These are phyloP conservation scores for Oxytorus armatus DNA, from an alignment of 2,888 invertebrate species.

Conservation along the genomic window DNA sequence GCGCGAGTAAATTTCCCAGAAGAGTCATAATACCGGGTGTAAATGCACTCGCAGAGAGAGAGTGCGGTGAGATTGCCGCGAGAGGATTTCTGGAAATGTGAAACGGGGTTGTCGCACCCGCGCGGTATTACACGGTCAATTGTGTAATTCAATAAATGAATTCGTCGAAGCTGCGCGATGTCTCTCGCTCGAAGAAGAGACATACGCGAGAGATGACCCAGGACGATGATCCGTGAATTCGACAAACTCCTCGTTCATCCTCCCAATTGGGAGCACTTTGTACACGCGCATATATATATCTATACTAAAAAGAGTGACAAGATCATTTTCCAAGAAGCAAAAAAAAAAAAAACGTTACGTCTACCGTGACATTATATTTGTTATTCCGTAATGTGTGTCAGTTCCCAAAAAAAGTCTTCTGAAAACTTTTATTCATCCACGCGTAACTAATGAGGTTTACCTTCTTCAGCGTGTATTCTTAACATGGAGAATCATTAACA, in stretches of 20 bases:
- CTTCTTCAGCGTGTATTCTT: no score
- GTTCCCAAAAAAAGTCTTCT: no score
- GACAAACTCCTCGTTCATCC: constrained; percentile 48
- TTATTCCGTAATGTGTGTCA: no score
- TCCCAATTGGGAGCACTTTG: constrained; percentile 43
- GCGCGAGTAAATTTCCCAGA: constrained; percentile 76
- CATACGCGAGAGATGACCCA: constrained; percentile 15
- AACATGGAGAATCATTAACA: no score
- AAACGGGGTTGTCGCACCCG: constrained; percentile 77
- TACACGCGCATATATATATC: constrained; percentile 1
- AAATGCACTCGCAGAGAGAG: constrained; percentile 43
- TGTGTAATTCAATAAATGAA: constrained; percentile 78
- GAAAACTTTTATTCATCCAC: no score
- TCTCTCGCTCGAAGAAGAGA: background rate
- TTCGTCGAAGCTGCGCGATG: constrained; percentile 71
- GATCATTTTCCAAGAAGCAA: constrained; percentile 9
- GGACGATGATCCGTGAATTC: constrained; percentile 57
- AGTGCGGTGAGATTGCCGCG: constrained; percentile 46
- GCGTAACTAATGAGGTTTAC: no score
- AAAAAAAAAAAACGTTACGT: constrained; percentile 18
- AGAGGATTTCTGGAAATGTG: constrained; percentile 77
- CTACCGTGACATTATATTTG: constrained; percentile 6
- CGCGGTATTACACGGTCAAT: constrained; percentile 70
- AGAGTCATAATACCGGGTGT: constrained; percentile 66
- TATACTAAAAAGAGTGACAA: constrained; percentile 13